Conservation (phyloP, 1,140 invertebrate genomes). For the Stegodyphus mimosarum region DNA sequence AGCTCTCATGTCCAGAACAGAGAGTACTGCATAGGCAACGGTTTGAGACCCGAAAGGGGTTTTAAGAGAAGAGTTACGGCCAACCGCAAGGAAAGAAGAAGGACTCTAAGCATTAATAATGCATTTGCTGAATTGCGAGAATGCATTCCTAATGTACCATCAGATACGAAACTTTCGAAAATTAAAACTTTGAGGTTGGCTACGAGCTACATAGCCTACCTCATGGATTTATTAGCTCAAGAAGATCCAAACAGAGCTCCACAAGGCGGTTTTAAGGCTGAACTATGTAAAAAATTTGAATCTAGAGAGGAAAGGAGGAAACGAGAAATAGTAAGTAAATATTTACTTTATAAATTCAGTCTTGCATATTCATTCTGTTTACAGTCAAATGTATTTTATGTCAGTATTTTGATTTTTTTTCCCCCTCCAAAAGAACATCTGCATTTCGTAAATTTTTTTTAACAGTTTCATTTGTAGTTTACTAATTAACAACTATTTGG, state of each 20-base stretch:
- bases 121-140: conserved; percentile 92
- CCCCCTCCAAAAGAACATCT: no score
- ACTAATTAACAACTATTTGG: no score
- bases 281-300: conserved; percentile 68
- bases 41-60: conserved; percentile 30
- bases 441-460: no score
- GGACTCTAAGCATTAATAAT: conserved; percentile 94
- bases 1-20: neutral
- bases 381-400: no score
- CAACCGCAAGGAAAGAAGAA: conserved; percentile 92
- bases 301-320: conserved; percentile 60
- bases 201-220: conserved; percentile 71
- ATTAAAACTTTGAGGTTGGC: conserved; percentile 73
- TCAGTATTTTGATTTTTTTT: no score
- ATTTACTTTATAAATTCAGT: neutral
- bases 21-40: conserved; percentile 6
- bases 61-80: conserved; percentile 70
- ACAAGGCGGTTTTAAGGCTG: conserved; percentile 72
- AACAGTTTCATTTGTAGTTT: no score
- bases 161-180: conserved; percentile 88
- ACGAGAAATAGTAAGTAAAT: conserved; percentile 56
- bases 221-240: conserved; percentile 71
- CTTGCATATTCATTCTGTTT: no score
- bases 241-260: conserved; percentile 65
- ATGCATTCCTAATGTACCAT: conserved; percentile 94